Percentiles rank a stretch among this genome's conserved stretches.
Conservation (phyloP, 2,888 invertebrate genomes). For the Tortrix viridana region DNA sequence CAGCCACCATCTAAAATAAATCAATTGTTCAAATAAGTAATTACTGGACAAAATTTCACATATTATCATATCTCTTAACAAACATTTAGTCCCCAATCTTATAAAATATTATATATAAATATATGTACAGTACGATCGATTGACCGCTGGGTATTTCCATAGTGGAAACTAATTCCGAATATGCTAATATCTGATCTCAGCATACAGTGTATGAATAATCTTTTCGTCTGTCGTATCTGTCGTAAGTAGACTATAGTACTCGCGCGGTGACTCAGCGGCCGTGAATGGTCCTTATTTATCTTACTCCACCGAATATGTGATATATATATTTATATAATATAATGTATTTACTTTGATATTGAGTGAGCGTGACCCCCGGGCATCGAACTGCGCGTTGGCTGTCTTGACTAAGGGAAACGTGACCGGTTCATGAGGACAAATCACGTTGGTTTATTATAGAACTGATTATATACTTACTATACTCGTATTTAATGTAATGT, state of each 20-base stretch:
- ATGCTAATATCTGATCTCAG: slow-evolving; percentile 33
- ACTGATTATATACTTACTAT: too few species aligned
- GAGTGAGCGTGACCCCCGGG: background rate
- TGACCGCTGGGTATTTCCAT: slow-evolving; percentile 25
- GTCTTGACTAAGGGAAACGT: background rate
- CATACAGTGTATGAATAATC: slow-evolving; percentile 32
- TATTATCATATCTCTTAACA: too few species aligned
- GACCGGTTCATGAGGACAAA: slow-evolving; percentile 6
- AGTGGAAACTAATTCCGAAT: slow-evolving; percentile 16
- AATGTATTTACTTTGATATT: background rate
- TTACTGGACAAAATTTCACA: too few species aligned
- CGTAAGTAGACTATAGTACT: slow-evolving; percentile 10
- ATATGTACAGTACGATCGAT: background rate
- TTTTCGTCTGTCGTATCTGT: slow-evolving; percentile 27
- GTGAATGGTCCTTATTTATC: slow-evolving; percentile 23
- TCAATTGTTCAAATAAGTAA: too few species aligned
- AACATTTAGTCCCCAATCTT: too few species aligned
- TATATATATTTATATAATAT: background rate
- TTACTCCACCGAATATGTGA: background rate
- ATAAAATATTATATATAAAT: too few species aligned
- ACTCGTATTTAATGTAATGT: too few species aligned
- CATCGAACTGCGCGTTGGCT: background rate
- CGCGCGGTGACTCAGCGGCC: slow-evolving; percentile 23
- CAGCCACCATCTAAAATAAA: too few species aligned
- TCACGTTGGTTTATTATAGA: background rate